Percentiles rank a stretch among this genome's conserved stretches.
phyloP scores from a whole-genome alignment of 2,113 vertebrate genomes.

The Corynorhinus townsendii region DNA sequence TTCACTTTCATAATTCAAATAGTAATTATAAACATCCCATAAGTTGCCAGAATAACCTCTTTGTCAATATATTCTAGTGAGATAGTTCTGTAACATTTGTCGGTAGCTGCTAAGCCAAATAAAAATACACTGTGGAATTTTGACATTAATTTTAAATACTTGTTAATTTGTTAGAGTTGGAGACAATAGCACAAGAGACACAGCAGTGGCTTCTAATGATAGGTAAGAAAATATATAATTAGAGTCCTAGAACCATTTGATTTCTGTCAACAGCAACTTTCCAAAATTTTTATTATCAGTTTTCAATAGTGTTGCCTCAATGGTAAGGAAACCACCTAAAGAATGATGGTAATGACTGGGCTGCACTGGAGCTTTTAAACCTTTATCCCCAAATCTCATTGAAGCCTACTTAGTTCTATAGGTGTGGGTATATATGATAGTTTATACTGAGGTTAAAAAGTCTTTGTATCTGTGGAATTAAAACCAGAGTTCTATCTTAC shows the following conservation, averaged over 20 bases:
- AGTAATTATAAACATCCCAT: neutral
- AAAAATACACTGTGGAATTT: neutral
- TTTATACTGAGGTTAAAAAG: neutral
- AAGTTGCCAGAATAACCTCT: neutral
- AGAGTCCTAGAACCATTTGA: neutral
- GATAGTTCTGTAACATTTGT: neutral
- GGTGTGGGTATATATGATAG: neutral
- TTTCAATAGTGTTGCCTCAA: neutral
- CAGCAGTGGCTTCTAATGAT: neutral
- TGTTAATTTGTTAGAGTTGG: neutral
- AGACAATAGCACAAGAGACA: neutral
- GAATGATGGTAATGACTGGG: neutral
- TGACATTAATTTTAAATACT: neutral
- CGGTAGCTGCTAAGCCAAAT: neutral
- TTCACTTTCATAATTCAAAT: neutral
- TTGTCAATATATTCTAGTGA: neutral
- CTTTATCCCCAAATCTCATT: neutral
- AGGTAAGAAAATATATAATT: neutral
- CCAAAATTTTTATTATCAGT: neutral
- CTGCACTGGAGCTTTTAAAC: neutral
- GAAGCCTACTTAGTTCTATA: neutral
- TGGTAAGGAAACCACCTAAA: neutral
- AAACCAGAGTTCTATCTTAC: neutral
- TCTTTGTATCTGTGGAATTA: neutral
- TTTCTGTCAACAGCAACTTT: neutral